These are phyloP conservation scores for Tortrix viridana DNA, from an alignment of 2,888 invertebrate genomes.

Conservation along the genomic window DNA sequence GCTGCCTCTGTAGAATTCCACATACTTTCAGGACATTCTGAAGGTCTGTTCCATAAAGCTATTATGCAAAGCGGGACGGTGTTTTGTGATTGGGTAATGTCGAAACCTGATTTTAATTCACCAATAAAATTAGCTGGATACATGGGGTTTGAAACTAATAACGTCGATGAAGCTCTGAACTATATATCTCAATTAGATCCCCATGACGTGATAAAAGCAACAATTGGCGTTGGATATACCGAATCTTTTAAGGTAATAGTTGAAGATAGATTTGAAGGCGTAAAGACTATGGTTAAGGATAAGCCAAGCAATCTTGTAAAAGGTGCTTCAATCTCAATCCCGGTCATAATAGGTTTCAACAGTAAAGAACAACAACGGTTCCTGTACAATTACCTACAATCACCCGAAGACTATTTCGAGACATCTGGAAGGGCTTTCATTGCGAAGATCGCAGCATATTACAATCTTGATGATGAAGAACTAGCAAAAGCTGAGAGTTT, in stretches of 20 bases:
- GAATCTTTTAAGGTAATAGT: constrained; percentile 25
- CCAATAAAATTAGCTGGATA: constrained; percentile 39
- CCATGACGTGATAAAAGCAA: constrained; percentile 12
- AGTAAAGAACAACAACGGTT: constrained; percentile 13
- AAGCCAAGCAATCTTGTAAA: constrained; percentile 18
- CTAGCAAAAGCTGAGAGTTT: constrained; percentile 35
- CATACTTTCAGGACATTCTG: constrained; percentile 33
- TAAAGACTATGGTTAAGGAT: constrained; percentile 23
- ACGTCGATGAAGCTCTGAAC: constrained; percentile 36
- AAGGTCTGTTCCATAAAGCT: constrained; percentile 39
- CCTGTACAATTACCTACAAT: constrained; percentile 32
- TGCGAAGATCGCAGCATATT: constrained; percentile 42
- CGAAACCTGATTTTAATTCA: constrained; percentile 34
- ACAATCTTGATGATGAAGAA: constrained; percentile 41
- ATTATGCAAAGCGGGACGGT: constrained; percentile 45
- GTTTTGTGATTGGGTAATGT: constrained; percentile 36
- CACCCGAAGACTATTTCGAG: constrained; percentile 32
- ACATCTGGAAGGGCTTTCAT: constrained; percentile 43
- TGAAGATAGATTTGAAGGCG: constrained; percentile 20
- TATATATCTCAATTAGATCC: constrained; percentile 34
- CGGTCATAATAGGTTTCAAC: constrained; percentile 28
- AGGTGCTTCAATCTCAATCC: constrained; percentile 3
- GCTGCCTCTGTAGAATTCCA: constrained; percentile 38
- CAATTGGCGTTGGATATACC: constrained; percentile 14
- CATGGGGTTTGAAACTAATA: constrained; percentile 37